Percentiles rank a stretch among this genome's conserved stretches.
These are phyloP conservation scores for Gymnodraco acuticeps DNA, from an alignment of 2,797 vertebrate species.

Conservation along the genomic window DNA sequence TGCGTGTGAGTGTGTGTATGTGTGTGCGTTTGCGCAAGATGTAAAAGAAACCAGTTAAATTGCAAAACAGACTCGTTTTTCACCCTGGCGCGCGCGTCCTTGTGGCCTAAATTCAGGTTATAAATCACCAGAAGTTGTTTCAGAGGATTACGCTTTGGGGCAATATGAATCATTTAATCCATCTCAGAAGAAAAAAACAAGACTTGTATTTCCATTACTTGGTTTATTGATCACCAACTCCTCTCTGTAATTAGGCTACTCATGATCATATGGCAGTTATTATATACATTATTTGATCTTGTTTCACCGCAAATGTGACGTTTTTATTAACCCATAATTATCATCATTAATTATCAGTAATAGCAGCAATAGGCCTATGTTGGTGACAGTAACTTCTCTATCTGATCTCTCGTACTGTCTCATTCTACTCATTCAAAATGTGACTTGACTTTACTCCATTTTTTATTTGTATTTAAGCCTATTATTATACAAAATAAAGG, in stretches of 20 bases:
- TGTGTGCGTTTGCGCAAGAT: not conserved
- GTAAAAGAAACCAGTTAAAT: conserved; percentile 48
- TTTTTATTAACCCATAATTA: not conserved
- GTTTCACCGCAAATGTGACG: not conserved
- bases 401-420: not conserved
- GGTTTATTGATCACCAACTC: not conserved
- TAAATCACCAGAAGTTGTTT: conserved; percentile 23
- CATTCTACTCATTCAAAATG: not conserved
- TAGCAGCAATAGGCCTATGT: not conserved
- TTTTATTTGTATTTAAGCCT: not conserved
- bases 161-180: conserved; percentile 13
- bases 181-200: not conserved
- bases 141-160: conserved; percentile 10
- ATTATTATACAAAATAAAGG: not conserved
- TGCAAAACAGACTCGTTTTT: conserved; percentile 27
- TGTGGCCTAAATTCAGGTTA: not conserved
- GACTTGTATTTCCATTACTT: not conserved
- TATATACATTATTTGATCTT: not conserved
- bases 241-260: not conserved
- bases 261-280: not conserved
- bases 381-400: not conserved
- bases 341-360: not conserved
- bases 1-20: too few relatives aligned
- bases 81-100: not conserved
- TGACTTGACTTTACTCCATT: fast-evolving